A percentile compares a stretch with the other conserved stretches of the same genome.
Conservation (phyloP, 2,797 vertebrate species). For the Gymnopithys bicolor region DNA sequence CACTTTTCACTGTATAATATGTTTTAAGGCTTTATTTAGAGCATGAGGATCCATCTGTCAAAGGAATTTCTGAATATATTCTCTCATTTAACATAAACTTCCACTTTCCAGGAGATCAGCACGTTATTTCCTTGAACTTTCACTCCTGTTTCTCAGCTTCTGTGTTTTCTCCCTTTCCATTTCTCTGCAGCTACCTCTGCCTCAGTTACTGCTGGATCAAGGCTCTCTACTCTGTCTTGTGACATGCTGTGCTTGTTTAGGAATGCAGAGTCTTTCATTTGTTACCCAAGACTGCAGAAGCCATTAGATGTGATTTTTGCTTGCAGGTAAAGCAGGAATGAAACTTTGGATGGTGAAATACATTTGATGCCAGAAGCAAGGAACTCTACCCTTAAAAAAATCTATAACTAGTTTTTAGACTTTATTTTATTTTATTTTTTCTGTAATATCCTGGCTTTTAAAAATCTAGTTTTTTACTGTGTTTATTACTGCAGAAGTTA, state of each 20-base stretch:
- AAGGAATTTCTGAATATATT: constrained; percentile 29
- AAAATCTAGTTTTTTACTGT: background rate
- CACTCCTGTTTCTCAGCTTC: background rate
- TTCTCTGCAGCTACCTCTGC: background rate
- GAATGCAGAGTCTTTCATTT: background rate
- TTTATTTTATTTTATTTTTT: background rate
- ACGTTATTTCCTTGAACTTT: background rate
- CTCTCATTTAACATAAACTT: background rate
- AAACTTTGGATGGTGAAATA: background rate
- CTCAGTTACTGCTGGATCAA: background rate
- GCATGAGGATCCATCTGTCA: background rate
- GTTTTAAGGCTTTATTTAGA: constrained; percentile 24
- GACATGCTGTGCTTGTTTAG: background rate
- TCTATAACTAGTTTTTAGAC: background rate
- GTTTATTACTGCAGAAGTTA: constrained; percentile 37
- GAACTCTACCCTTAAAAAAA: background rate
- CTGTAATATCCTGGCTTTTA: background rate
- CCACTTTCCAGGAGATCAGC: background rate
- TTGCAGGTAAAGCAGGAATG: background rate
- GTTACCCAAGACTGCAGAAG: background rate
- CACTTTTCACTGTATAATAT: background rate
- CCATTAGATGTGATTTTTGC: background rate
- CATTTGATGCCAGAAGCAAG: constrained; percentile 3
- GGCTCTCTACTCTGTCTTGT: background rate
- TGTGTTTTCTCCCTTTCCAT: background rate